Evolutionary conservation across 2,888 invertebrate species (phyloP), one percentile per base, ranked within the genome.

Genomic region (Cataglyphis livida): DNA sequence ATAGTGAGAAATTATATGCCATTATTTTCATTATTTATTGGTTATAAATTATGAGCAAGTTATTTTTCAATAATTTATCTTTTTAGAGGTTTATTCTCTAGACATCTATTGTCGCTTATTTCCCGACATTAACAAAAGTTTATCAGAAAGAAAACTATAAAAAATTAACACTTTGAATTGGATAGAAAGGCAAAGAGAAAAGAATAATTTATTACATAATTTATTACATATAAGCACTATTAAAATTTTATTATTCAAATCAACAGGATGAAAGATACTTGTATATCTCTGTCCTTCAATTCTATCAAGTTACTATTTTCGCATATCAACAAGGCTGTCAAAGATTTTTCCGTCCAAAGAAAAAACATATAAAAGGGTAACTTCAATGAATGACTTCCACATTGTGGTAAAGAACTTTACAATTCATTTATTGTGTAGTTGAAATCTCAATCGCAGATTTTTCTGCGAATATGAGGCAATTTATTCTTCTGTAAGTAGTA

Each of bases 221-320:
- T 48, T n/a, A 48, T 48, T 48, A 51, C 7, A 51, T 51, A n/a
- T 9, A 51, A 51, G 18, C n/a, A 51, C n/a, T 48, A 6, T 48
- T 48, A n/a, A 0, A 48, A 18, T 76, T 76, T 76, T 12, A 41
- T 65, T 25, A 65, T 38, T 15, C 35, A 65, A 65, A 64, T 54
- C 38, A 28, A 25, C 54, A 66, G 41, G 76, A 38, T 12, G 18
- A 51, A 38, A 66, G 28, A 65, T 66, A 28, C 28, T 28, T 28
- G 28, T 28, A 21, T 3, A 15, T 6, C 15, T 51, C 1, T 2
- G 54, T 6, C 66, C 76, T 76, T 57, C 66, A 41, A 7, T 15
- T 28, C 15, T 76, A 76, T 76, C 76, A 76, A 76, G 54, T 65
- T n/a, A 28, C n/a, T 65, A 65, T 65, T n/a, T 3, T 38, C 12